Evolutionary conservation across 2,113 vertebrate species (phyloP), one percentile per base, ranked within the genome.

Genomic region (Clarias batrachus): DNA sequence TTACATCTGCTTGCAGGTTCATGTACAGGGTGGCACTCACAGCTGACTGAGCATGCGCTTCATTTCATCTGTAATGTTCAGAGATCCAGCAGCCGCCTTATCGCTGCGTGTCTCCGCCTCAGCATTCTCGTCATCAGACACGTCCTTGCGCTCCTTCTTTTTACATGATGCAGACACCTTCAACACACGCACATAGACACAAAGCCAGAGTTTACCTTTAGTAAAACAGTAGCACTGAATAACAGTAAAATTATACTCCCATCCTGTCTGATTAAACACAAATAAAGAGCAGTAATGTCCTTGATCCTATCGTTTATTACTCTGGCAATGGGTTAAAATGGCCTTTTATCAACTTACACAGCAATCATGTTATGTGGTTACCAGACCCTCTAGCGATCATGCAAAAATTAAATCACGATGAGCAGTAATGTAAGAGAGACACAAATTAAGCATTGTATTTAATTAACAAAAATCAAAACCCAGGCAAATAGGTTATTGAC

Each of bases 21-120:
- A 17, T 77, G 48, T 23, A 14, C 41, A 14, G 41, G 41, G 25
- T 16, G 54, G n/a, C 13, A 94, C 98, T 98, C 95, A 99, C 98
- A 99, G 96, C 93, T 99, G 97, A 91, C 98, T 98, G 60, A 99
- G 97, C 97, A 99, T 96, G 68, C 98, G 96, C 92, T 99, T 99
- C 98, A 99, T 99, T 91, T 99, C 98, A 0, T 99, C 98, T 0
- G 98, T 99, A 93, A 99, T 99, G 94, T 99, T 99, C 91, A 98
- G 94, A 0, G 97, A 96, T 10, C 94, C 96, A 33, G 96, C 94
- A 56, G 95, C 96, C 66, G 98, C 97, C 0, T 99, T 97, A 0
- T 92, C 95, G 1, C 94, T 96, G 88, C 97, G 96, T 0, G 95
- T 95, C 0, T 99, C 97, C 94, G 96, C 96, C 86, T 99, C 97